Conservation (phyloP, 2,797 vertebrate species). For the Spea hammondii region DNA sequence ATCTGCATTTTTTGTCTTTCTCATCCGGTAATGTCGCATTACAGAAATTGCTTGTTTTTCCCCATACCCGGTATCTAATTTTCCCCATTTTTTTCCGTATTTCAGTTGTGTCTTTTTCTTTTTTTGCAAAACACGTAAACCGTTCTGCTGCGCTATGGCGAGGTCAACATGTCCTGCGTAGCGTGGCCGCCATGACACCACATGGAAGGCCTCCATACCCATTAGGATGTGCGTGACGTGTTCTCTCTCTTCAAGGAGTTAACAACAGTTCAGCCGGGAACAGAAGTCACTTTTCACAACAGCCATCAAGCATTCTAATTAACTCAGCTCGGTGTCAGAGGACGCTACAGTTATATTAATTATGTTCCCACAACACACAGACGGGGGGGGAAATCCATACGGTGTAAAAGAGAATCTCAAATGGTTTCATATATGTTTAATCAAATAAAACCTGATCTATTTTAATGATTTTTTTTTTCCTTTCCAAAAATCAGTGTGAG, state of each 20-base stretch:
- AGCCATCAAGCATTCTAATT: background rate
- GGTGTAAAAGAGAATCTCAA: background rate
- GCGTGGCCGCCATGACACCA: no score
- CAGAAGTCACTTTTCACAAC: background rate
- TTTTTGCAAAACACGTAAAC: no score
- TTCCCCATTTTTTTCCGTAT: no score
- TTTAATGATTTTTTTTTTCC: background rate
- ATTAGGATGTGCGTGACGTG: background rate
- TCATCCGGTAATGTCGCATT: no score
- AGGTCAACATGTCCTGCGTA: no score
- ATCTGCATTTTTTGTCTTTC: no score
- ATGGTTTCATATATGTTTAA: background rate
- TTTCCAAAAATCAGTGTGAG: conserved; percentile 6
- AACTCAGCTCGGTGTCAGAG: background rate
- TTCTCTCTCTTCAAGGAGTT: background rate
- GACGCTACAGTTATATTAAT: background rate
- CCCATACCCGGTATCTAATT: no score
- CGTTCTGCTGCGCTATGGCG: no score
- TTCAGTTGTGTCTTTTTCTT: no score
- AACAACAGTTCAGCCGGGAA: background rate
- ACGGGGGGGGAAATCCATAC: background rate
- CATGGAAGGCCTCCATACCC: background rate
- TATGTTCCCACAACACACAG: background rate
- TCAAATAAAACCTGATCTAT: background rate
- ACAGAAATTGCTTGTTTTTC: no score